Conservation (phyloP, 2,888 invertebrate species). For the Diaperis boleti region DNA sequence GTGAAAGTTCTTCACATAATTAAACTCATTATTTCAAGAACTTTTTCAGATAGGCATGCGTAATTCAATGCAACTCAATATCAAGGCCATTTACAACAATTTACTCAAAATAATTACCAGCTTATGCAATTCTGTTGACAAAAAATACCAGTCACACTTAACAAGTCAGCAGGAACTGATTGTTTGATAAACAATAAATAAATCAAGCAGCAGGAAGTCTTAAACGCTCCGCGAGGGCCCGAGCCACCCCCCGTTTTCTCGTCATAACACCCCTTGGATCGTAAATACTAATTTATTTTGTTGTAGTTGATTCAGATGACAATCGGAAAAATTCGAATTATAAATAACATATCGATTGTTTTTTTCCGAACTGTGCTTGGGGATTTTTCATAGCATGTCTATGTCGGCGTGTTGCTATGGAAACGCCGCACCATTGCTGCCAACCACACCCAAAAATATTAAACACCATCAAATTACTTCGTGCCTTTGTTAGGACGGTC, state of each 20-base stretch:
- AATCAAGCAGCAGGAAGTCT: constrained; percentile 55
- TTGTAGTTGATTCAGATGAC: constrained; percentile 43
- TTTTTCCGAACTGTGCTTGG: constrained; percentile 58
- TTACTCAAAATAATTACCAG: constrained; percentile 21
- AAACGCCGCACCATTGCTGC: constrained; percentile 61
- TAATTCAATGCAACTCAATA: constrained; percentile 19
- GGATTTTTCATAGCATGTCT: constrained; percentile 64
- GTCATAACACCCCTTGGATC: constrained; percentile 52
- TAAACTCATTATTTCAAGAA: constrained; percentile 19
- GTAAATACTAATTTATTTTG: constrained; percentile 63
- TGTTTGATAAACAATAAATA: constrained; percentile 52
- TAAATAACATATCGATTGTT: constrained; percentile 59
- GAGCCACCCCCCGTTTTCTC: constrained; percentile 42
- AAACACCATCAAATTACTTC: constrained; percentile 51
- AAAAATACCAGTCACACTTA: constrained; percentile 16
- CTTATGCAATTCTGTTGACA: constrained; percentile 13
- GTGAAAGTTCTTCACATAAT: constrained; percentile 32
- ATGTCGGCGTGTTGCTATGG: constrained; percentile 61
- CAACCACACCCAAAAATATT: constrained; percentile 57
- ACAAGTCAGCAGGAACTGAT: constrained; percentile 28
- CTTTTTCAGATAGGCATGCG: constrained; percentile 11
- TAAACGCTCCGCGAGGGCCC: constrained; percentile 47
- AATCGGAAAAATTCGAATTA: constrained; percentile 51
- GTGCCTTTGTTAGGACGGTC: constrained; percentile 13
- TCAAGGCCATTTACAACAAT: constrained; percentile 29